Base-by-base conservation (phyloP, 2,888 invertebrate species). In the Spisula solida region DNA sequence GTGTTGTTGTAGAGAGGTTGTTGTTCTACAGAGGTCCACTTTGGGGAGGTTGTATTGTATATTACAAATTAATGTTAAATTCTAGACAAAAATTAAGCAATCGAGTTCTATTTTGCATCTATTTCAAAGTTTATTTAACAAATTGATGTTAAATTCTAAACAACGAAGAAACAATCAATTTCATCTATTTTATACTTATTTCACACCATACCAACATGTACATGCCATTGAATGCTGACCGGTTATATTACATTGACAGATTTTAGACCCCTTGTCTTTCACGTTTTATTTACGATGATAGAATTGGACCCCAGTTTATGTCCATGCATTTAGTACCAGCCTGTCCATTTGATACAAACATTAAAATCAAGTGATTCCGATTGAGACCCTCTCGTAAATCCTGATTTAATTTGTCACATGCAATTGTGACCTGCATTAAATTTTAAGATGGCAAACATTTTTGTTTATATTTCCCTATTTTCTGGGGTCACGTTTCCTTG, bases 371-470 rank as follows among this genome's bases (percentile, higher is more conserved):
- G 75, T 78, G 81, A 34, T 55, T 29, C 75, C 82, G 56, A 82
- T 79, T 88, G 51, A 82, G 87, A 85, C 85, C 79, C 79, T 70
- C 79, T 84, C 86, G 85, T 92, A 92, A 92, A 92, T 92, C 84
- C 83, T 34, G 55, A 82, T 88, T 87, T 75, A 86, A 92, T 92
- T 92, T 92, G 92, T 92, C 87, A 86, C 89, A 89, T 88, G 87
- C 86, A 84, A 85, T 90, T 92, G 92, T 41, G 56, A 92, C 66
- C 82, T 85, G 87, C 66, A 85, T 87, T 66, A 88, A 90, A 83
- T 25, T 83, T 82, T 75, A 55, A 56, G 56, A 82, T 82, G 41
- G 34, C 66, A 55, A 80, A 82, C 56, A 47, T 60, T 75, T 60
- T 55, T 87, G 82, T 87, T 79, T 79, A 83, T 83, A 56, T 87